A percentile compares a stretch with the other conserved stretches of the same genome.
Evolutionary conservation across 2,797 vertebrate genomes (phyloP).

Genomic region (Gallinago nigripennis): DNA sequence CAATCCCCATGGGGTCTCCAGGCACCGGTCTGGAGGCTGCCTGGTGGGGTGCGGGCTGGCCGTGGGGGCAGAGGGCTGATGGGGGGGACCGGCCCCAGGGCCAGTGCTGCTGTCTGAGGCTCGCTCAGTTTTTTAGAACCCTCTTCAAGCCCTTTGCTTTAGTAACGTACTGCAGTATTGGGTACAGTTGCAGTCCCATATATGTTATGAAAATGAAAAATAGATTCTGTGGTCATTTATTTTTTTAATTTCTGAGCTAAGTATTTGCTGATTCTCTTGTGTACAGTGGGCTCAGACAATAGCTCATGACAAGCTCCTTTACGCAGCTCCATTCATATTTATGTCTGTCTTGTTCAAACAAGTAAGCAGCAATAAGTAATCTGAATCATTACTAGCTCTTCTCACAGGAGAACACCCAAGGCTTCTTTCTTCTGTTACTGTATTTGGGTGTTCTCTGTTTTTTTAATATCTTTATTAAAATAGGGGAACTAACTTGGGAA

Average conservation of each 20-base stretch:
- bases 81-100: not conserved
- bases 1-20: accelerated
- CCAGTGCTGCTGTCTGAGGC: not conserved
- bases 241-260: not conserved
- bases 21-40: not conserved
- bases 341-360: not conserved
- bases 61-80: not conserved
- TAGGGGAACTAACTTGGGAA: not conserved
- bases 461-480: not conserved
- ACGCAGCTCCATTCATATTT: not conserved
- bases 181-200: accelerated
- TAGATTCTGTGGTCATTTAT: not conserved
- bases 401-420: not conserved
- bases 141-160: not conserved
- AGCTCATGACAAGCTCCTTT: not conserved
- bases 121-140: not conserved
- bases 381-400: not conserved
- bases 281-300: not conserved
- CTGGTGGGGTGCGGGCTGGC: accelerated
- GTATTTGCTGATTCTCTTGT: not conserved
- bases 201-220: not conserved
- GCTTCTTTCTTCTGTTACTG: not conserved
- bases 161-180: not conserved
- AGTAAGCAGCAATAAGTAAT: not conserved
- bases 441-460: not conserved